These are phyloP conservation scores for Xestobium rufovillosum DNA, from an alignment of 2,888 invertebrate genomes.

Conservation along the genomic window DNA sequence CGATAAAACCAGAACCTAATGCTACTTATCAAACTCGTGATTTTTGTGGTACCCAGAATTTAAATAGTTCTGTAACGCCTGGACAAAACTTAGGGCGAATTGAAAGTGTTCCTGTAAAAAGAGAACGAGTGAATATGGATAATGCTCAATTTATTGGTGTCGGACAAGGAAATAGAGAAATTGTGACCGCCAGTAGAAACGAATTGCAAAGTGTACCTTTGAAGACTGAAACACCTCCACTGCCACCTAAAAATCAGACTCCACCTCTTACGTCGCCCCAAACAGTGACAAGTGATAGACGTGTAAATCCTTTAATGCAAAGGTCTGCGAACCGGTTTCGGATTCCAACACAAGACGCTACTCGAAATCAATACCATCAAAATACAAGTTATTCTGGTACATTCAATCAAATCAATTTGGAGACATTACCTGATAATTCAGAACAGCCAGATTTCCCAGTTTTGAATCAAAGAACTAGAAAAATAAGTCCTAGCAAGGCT, in stretches of 20 bases:
- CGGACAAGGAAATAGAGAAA: slow-evolving; percentile 36
- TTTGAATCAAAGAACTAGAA: slow-evolving; percentile 17
- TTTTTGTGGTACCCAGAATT: no score
- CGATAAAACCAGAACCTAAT: neutral
- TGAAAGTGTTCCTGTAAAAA: no score
- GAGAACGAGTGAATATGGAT: no score
- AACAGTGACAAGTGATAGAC: slow-evolving; percentile 29
- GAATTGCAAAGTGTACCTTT: slow-evolving; percentile 13
- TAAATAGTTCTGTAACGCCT: no score
- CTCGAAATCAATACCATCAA: slow-evolving; percentile 34
- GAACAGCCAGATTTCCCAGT: slow-evolving; percentile 52
- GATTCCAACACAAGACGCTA: slow-evolving; percentile 20
- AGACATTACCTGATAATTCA: slow-evolving; percentile 61
- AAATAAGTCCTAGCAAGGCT: slow-evolving; percentile 12
- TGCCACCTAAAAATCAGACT: slow-evolving; percentile 31
- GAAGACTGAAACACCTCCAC: slow-evolving; percentile 31
- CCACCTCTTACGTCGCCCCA: slow-evolving; percentile 24
- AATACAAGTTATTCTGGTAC: slow-evolving; percentile 37
- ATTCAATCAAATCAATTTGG: slow-evolving; percentile 52
- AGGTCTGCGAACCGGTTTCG: slow-evolving; percentile 38
- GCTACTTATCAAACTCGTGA: neutral
- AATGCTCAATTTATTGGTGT: no score
- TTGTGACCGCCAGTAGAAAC: slow-evolving; percentile 22
- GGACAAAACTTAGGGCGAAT: no score
- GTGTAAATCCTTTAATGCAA: slow-evolving; percentile 45